Percentiles rank a stretch among this genome's conserved stretches.
phyloP scores from a whole-genome alignment of 2,888 invertebrate species.

The Parapristionchus giblindavisi region DNA sequence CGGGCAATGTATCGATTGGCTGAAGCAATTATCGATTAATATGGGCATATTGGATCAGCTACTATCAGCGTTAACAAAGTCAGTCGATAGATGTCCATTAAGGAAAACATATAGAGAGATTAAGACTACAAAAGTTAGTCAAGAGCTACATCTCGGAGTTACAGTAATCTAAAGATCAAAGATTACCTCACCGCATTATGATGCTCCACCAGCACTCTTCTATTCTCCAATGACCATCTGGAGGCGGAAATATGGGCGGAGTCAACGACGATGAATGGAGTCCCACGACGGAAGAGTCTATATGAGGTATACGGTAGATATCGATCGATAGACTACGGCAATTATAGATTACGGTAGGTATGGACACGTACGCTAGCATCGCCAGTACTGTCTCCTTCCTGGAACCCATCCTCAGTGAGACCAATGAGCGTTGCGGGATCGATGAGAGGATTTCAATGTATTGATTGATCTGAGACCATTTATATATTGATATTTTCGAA shows the following conservation, averaged over 20 bases:
- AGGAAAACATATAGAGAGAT: no score
- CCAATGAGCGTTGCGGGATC: slow-evolving; percentile 3
- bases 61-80: no score
- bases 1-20: no score
- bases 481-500: no score
- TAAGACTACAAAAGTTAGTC: no score
- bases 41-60: no score
- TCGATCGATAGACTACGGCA: no score
- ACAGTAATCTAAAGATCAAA: no score
- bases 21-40: no score
- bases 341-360: no score
- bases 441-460: slow-evolving; percentile 1
- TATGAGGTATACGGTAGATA: slow-evolving; percentile 14
- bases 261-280: slow-evolving; percentile 21
- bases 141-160: no score
- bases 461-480: slow-evolving; percentile 25
- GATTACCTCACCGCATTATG: slow-evolving; percentile 3
- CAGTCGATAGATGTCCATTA: no score
- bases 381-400: slow-evolving; percentile 7
- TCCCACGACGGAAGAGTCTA: slow-evolving; percentile 21
- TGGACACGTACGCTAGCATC: slow-evolving; percentile 29
- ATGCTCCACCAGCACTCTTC: slow-evolving; percentile 17
- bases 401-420: slow-evolving; percentile 22
- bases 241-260: background rate
- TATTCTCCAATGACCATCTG: slow-evolving; percentile 5